Conservation (phyloP, 2,888 invertebrate genomes). For the Eristalinus aeneus region DNA sequence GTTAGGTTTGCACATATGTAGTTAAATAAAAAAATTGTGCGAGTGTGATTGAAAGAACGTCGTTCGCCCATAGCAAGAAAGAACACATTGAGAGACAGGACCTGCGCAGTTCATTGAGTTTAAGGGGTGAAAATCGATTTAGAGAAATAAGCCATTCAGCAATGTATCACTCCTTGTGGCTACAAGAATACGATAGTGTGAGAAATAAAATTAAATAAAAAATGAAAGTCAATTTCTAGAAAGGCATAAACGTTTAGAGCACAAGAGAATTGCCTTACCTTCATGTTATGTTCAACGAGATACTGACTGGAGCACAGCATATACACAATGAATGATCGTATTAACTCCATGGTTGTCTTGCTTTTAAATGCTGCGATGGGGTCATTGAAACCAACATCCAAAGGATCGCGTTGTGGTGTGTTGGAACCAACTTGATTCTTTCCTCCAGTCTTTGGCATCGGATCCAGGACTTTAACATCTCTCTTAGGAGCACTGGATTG, state of each 20-base stretch:
- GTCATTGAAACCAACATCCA: conserved; percentile 93
- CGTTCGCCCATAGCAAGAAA: neutral
- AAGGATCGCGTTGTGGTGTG: conserved; percentile 83
- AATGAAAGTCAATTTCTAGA: conserved; percentile 42
- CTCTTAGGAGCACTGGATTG: conserved; percentile 35
- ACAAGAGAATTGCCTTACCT: conserved; percentile 85
- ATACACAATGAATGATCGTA: conserved; percentile 95
- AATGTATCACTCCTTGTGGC: conserved; percentile 55
- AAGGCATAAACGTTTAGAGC: conserved; percentile 22
- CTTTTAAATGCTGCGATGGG: conserved; percentile 96
- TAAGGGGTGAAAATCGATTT: conserved; percentile 50
- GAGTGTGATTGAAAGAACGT: conserved; percentile 5
- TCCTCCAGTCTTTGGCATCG: neutral
- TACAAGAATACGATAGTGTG: conserved; percentile 2
- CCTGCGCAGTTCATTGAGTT: conserved; percentile 38
- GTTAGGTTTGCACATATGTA: conserved; percentile 36
- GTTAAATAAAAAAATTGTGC: neutral
- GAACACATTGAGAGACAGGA: conserved; percentile 17
- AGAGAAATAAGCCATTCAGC: conserved; percentile 33
- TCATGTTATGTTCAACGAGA: conserved; percentile 95
- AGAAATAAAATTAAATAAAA: conserved; percentile 27
- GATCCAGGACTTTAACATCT: neutral
- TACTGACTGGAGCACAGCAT: conserved; percentile 93
- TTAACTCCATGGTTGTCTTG: conserved; percentile 95
- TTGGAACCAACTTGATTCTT: conserved; percentile 69